Base-by-base conservation (phyloP, 2,113 vertebrate species). In the Dermatemys mawii region DNA sequence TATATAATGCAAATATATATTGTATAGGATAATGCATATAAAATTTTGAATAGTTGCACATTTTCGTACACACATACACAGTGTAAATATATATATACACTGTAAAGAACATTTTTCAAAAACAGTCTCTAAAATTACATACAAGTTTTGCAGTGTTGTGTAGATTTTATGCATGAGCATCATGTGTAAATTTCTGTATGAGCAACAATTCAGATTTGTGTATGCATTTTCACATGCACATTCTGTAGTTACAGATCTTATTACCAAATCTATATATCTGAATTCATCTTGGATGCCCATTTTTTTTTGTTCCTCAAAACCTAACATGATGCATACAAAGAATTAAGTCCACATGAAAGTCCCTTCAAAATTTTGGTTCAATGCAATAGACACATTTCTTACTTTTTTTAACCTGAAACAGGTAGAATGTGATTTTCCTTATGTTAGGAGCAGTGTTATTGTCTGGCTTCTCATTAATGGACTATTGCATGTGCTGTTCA, bases 271-370 rank as follows among this genome's bases (percentile, higher is more conserved):
- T 73, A n/a, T n/a, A 41, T 24, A 11, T 44, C 38, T 73, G n/a
- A 26, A 73, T 11, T 8, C 24, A 41, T 24, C 3, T 44, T 73
- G 22, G n/a, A 73, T 41, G 70, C 22, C 41, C 32, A 70, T 9
- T 24, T 73, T 41, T 41, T 44, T 73, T 41, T 73, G 21, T 17
- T 35, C 80, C 32, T n/a, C 29, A 44, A 89, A 54, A 76, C 41
- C 35, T 70, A 21, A 12, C 6, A 0, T 2, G 53, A 73, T 4
- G 3, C 0, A 5, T 5, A 19, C n/a, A 76, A 49, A 86, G 0
- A 86, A 38, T 29, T 38, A 22, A 29, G 21, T 24, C 70, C 10
- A 49, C 35, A 63, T 6, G 1, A 32, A 41, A 41, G 0, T n/a
- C 35, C 50, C 35, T 73, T 53, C 12, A 70, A 57, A 22, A 46